Percentiles rank a stretch among this genome's conserved stretches.
phyloP scores from a whole-genome alignment of 2,888 invertebrate species.

The Troglohyphantes excavatus region DNA sequence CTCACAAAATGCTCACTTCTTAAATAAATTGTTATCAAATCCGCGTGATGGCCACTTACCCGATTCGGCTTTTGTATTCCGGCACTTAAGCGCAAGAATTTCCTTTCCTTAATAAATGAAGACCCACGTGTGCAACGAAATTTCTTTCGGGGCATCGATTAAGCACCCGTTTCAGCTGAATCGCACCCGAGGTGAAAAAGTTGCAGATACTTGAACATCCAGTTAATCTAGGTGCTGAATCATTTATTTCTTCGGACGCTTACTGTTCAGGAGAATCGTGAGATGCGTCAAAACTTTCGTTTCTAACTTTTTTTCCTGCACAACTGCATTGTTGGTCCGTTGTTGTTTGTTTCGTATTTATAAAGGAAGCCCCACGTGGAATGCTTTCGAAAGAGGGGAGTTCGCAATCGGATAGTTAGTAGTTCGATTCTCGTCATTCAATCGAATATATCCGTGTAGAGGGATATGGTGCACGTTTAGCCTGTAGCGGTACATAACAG shows the following conservation, averaged over 20 bases:
- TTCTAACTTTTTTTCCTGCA: too few relatives aligned
- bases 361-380: too few relatives aligned
- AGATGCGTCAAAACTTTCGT: slow-evolving; percentile 3
- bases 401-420: too few relatives aligned
- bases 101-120: slow-evolving; percentile 33
- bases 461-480: too few relatives aligned
- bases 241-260: slow-evolving; percentile 28
- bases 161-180: background rate
- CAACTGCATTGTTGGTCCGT: too few relatives aligned
- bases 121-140: background rate
- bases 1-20: too few relatives aligned
- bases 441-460: too few relatives aligned
- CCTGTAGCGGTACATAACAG: too few relatives aligned
- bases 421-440: too few relatives aligned
- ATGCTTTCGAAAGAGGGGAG: too few relatives aligned
- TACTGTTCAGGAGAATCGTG: slow-evolving; percentile 30
- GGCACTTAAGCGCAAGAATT: background rate
- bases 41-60: background rate
- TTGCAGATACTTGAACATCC: slow-evolving; percentile 8
- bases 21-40: background rate
- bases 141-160: background rate
- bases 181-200: slow-evolving; percentile 29
- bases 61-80: background rate
- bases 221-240: slow-evolving; percentile 48
- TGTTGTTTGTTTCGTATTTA: too few relatives aligned